Evolutionary conservation across 2,888 invertebrate genomes (phyloP).

Genomic region (Diaphora mendica): DNA sequence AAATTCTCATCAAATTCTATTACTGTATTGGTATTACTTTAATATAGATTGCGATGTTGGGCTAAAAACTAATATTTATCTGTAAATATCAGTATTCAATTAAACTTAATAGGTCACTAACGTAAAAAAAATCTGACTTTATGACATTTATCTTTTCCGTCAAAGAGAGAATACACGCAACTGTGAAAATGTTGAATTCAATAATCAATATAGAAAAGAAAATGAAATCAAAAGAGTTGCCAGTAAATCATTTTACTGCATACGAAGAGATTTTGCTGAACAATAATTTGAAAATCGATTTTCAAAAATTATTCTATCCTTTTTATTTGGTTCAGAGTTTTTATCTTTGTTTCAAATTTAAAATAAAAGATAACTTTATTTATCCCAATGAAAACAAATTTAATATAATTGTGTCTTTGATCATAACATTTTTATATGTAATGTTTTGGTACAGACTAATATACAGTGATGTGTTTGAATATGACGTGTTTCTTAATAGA

Average conservation of each 20-base stretch:
- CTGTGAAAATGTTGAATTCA: neutral
- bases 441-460: neutral
- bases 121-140: neutral
- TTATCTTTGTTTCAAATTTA: conserved; percentile 29
- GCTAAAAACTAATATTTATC: neutral
- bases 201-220: neutral
- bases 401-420: neutral
- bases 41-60: neutral
- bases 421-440: neutral
- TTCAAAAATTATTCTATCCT: conserved; percentile 7
- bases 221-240: neutral
- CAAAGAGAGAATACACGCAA: neutral
- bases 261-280: conserved; percentile 5
- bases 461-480: neutral
- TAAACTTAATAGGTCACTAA: neutral
- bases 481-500: neutral
- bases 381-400: conserved; percentile 17
- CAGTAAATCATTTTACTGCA: conserved; percentile 5
- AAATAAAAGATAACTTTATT: conserved; percentile 26
- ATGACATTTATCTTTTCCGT: neutral
- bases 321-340: conserved; percentile 16
- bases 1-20: neutral
- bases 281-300: conserved; percentile 4
- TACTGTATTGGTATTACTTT: neutral
- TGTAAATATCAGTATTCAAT: neutral